Conservation (phyloP, 2,888 invertebrate genomes). For the Zele albiditarsus region DNA sequence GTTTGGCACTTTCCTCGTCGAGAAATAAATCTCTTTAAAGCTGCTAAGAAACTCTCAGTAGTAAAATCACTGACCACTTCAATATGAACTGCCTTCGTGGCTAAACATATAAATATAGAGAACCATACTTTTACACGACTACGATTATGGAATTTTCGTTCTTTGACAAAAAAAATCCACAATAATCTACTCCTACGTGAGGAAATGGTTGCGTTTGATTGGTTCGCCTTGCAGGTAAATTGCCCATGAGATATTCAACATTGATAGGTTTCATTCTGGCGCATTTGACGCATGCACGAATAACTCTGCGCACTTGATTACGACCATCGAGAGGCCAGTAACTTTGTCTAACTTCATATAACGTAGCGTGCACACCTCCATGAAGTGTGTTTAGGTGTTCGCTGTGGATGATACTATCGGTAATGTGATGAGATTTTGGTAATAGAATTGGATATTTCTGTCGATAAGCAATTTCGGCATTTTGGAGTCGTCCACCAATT, state of each 20-base stretch:
- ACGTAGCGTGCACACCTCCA: constrained; percentile 46
- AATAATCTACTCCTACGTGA: constrained; percentile 44
- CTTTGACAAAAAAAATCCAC: constrained; percentile 44
- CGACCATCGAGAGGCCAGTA: constrained; percentile 47
- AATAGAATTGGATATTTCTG: constrained; percentile 33
- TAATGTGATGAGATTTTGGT: constrained; percentile 33
- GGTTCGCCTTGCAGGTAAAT: constrained; percentile 7
- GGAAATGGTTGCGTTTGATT: constrained; percentile 18
- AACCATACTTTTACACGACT: constrained; percentile 41
- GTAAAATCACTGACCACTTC: constrained; percentile 47
- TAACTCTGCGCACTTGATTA: constrained; percentile 34
- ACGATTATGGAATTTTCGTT: constrained; percentile 40
- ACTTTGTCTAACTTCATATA: constrained; percentile 33
- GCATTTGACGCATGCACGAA: constrained; percentile 37
- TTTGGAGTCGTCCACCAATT: constrained; percentile 45
- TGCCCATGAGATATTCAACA: constrained; percentile 17
- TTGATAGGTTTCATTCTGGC: constrained; percentile 1
- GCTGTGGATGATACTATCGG: constrained; percentile 22
- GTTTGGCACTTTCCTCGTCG: constrained; percentile 28
- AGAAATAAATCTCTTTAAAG: constrained; percentile 45
- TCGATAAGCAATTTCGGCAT: constrained; percentile 20
- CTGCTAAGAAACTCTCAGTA: constrained; percentile 48
- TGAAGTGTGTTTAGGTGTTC: constrained; percentile 37
- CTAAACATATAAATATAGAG: constrained; percentile 44
- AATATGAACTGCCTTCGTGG: constrained; percentile 44